Base-by-base conservation (phyloP, 2,888 invertebrate genomes). In the Sarcophaga carnaria region DNA sequence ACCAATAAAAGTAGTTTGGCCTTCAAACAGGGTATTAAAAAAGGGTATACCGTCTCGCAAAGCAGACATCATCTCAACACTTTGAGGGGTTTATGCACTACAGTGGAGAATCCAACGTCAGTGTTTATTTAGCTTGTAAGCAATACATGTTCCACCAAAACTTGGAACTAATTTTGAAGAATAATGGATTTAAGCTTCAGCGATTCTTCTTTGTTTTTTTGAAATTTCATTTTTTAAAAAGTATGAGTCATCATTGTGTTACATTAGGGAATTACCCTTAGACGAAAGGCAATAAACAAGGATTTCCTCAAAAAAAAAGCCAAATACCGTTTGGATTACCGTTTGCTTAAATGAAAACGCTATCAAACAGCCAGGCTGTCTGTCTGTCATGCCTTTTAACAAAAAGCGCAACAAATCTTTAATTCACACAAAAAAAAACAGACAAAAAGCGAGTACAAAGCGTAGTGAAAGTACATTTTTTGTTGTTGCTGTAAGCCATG, bases 141-240 rank as follows among this genome's bases (percentile, higher is more conserved):
- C 17, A 54, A 70, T 54, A 54, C 54, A 54, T 54, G 54, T 54
- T 54, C 79, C 77, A 72, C 74, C 74, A 81, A 81, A 67, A 83
- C 71, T 87, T 72, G 83, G 67, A 80, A 81, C 85, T 80, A 79
- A 83, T 80, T 81, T 81, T 76, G 2, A 49, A 78, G 78, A 78
- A 80, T 83, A 59, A 77, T 70, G 71, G 66, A 82, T 88, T 72
- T 74, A 89, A 90, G 89, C 88, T 85, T 86, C 87, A 89, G 69
- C 81, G 80, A 83, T 64, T 80, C 49, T 63, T 54, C 74, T 49
- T 49, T 69, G 77, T 3, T 69, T 45, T 69, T 83, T 25, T 2
- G n/a, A 71, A 69, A 64, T 72, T 83, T 67, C 5, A 69, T 82
- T 72, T 76, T 78, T 79, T 83, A 62, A 14, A 27, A 45, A 14